A percentile compares a stretch with the other conserved stretches of the same genome.
phyloP scores from a whole-genome alignment of 1,140 invertebrate genomes.

The Ceratina japonica region DNA sequence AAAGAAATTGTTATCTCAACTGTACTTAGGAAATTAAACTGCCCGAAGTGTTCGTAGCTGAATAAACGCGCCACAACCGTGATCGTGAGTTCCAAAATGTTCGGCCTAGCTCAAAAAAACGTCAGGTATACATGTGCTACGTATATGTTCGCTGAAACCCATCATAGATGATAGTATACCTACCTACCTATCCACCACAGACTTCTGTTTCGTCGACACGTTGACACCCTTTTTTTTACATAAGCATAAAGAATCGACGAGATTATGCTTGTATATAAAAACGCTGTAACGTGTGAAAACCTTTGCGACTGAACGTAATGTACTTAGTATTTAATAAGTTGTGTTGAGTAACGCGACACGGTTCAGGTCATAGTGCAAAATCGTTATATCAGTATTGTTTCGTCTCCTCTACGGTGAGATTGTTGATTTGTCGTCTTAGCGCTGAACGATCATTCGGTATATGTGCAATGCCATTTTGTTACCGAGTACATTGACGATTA shows the following conservation, averaged over 20 bases:
- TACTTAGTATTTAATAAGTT: slow-evolving; percentile 23
- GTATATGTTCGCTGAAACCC: slow-evolving; percentile 10
- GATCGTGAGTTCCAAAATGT: slow-evolving; percentile 58
- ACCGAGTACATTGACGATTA: slow-evolving; percentile 69
- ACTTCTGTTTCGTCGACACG: slow-evolving; percentile 18
- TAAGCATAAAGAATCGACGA: slow-evolving; percentile 19
- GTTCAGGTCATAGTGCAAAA: slow-evolving; percentile 45
- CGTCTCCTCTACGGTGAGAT: slow-evolving; percentile 60
- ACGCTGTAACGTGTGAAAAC: slow-evolving; percentile 54
- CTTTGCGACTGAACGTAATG: slow-evolving; percentile 57
- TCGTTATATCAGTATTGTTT: slow-evolving; percentile 59
- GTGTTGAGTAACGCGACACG: slow-evolving; percentile 46
- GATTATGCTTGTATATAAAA: slow-evolving; percentile 47
- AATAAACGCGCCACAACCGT: slow-evolving; percentile 31
- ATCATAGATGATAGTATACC: neutral
- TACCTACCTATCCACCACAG: too few relatives aligned
- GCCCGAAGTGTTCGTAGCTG: neutral
- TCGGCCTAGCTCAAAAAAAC: slow-evolving; percentile 58
- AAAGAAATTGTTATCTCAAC: slow-evolving; percentile 34
- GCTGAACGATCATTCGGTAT: slow-evolving; percentile 69
- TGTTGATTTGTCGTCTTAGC: slow-evolving; percentile 68
- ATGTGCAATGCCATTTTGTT: slow-evolving; percentile 75
- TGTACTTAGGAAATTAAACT: slow-evolving; percentile 25
- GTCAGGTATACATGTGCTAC: slow-evolving; percentile 21
- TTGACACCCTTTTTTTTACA: slow-evolving; percentile 26